Percentiles rank a stretch among this genome's conserved stretches.
Evolutionary conservation across 2,797 vertebrate species (phyloP).

Genomic region (Rachycentron canadum): DNA sequence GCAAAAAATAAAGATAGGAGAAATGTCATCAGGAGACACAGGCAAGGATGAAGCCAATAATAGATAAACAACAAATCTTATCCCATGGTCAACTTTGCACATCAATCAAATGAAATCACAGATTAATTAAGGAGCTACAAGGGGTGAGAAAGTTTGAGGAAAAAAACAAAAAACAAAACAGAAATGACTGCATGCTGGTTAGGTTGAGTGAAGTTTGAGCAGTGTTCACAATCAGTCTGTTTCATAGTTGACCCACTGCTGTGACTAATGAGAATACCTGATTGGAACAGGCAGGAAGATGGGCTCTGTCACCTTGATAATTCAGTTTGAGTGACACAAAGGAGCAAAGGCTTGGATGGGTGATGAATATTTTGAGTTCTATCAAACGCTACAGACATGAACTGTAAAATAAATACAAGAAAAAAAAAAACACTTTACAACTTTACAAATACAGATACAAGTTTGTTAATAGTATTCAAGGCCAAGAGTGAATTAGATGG

Average conservation of each 20-base stretch:
- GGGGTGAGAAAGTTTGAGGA: slow-evolving; percentile 24
- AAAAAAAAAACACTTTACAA: slow-evolving; percentile 17
- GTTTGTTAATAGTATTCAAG: slow-evolving; percentile 7
- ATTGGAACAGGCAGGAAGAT: slow-evolving; percentile 69
- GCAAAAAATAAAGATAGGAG: slow-evolving; percentile 11
- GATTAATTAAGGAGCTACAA: slow-evolving; percentile 62
- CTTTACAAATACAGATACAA: not conserved
- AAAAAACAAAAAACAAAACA: slow-evolving; percentile 44
- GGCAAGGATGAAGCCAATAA: slow-evolving; percentile 47
- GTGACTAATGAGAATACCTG: slow-evolving; percentile 68
- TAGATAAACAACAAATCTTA: slow-evolving; percentile 68
- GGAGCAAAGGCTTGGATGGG: slow-evolving; percentile 20
- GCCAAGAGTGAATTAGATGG: not conserved
- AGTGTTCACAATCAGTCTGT: slow-evolving; percentile 51
- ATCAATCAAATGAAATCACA: slow-evolving; percentile 80
- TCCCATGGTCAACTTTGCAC: slow-evolving; percentile 65
- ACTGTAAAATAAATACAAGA: not conserved
- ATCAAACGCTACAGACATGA: slow-evolving; percentile 7
- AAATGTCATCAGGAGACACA: slow-evolving; percentile 41
- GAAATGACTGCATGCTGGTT: slow-evolving; percentile 48
- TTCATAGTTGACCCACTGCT: slow-evolving; percentile 48
- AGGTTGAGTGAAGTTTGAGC: slow-evolving; percentile 53
- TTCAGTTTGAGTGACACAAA: slow-evolving; percentile 54
- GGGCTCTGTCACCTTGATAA: slow-evolving; percentile 37
- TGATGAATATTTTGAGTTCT: slow-evolving; percentile 25